phyloP scores from a whole-genome alignment of 2,888 invertebrate species.

The Philereme transversata region DNA sequence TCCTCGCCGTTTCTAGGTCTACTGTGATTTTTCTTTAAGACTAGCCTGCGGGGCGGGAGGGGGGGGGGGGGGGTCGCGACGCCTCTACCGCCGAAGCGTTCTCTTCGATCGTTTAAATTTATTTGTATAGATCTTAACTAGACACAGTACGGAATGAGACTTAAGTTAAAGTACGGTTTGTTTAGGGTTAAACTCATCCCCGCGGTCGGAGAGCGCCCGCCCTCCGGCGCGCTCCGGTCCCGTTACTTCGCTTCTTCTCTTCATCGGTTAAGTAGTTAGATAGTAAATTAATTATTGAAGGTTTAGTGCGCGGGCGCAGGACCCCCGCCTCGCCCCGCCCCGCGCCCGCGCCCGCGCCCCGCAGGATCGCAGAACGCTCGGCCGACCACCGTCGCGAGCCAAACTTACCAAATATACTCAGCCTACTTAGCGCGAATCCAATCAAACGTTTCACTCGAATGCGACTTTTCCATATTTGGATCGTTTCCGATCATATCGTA shows the following conservation, averaged over 20 bases:
- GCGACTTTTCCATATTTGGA: conserved; percentile 7
- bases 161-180: conserved; percentile 15
- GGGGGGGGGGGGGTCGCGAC: conserved; percentile 12
- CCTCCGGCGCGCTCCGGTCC: conserved; percentile 20
- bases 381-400: conserved; percentile 1
- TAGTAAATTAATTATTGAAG: conserved; percentile 63
- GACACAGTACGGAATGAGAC: conserved; percentile 21
- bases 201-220: no score
- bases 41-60: conserved; percentile 2
- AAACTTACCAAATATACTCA: conserved; percentile 18
- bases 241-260: conserved; percentile 53
- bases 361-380: background rate
- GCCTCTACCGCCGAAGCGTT: conserved; percentile 1
- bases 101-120: conserved; percentile 5
- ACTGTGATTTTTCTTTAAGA: conserved; percentile 23
- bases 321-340: conserved; percentile 18
- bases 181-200: conserved; percentile 10
- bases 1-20: conserved; percentile 12
- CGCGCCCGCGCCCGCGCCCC: background rate
- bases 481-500: conserved; percentile 12
- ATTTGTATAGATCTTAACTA: conserved; percentile 19
- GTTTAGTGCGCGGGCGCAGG: conserved; percentile 18
- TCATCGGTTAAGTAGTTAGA: conserved; percentile 68
- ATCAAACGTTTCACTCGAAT: conserved; percentile 1
- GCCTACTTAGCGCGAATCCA: background rate